Base-by-base conservation (phyloP, 2,113 vertebrate genomes). In the Physeter macrocephalus region DNA sequence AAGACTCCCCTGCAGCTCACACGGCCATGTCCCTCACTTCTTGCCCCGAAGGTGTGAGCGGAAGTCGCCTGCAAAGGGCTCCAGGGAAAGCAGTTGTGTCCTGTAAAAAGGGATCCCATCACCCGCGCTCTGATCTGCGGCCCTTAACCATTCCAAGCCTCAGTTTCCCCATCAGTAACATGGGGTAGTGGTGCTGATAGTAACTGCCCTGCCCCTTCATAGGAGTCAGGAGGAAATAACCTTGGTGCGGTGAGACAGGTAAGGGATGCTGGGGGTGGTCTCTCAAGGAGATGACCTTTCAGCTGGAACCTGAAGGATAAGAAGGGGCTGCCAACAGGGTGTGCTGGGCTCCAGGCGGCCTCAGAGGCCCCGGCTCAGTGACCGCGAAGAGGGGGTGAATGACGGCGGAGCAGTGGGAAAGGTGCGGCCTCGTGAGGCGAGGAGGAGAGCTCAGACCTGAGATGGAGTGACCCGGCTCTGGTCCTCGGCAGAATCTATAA, bases 231-330 rank as follows among this genome's bases (percentile, higher is more conserved):
- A 29, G 36, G 29, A 20, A 4, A 62, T 10, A n/a, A 72, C 39
- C 3, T 15, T 13, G 25, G 52, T 41, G 49, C 0, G 0, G 11
- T 2, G 23, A 34, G 13, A 49, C 5, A 43, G 27, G 12, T 6
- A 8, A 49, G 41, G 52, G 27, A 31, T 15, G 8, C 27, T 27
- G 41, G 25, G 29, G 29, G 23, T 0, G 0, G 18, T 39, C 8
- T 39, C 83, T 31, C 4, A 3, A 57, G 36, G 7, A 46, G 27
- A 31, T 11, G 59, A 77, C 20, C 2, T 34, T 20, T 23, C n/a
- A 13, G 25, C 36, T 17, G 46, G 29, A 9, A 36, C 62, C 62
- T 43, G 23, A 23, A 61, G 17, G 34, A 74, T 54, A 7, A 49
- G 46, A 66, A 23, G 61, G 14, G 2, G 11, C 34, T 17, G n/a